Base-by-base conservation (phyloP, 1,140 invertebrate species). In the Arion vulgaris region DNA sequence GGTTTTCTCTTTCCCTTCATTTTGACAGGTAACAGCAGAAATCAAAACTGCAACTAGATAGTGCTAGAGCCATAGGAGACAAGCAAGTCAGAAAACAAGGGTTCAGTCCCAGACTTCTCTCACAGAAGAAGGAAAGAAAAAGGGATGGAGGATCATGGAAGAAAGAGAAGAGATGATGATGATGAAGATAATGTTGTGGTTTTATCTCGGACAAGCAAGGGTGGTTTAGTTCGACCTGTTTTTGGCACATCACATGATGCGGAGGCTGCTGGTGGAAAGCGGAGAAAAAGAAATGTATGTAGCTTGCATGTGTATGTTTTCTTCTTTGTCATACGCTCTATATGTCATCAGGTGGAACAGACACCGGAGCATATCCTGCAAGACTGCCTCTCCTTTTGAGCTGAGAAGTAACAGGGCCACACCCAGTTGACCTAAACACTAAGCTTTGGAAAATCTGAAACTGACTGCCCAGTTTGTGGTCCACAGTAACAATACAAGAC, bases 31-130 rank as follows among this genome's bases (percentile, higher is more conserved):
- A 77, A 95, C 95, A 2, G 87, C 90, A 45, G 93, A 96, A n/a
- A 88, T 92, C 98, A 11, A 96, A 97, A 93, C 81, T 88, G 11
- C 95, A 97, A 92, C 91, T 98, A 62, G 94, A 96, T 83, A 92
- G 92, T 38, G 96, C 96, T 0, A 94, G 95, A 87, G 87, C 92
- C 91, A 69, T 94, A 94, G 85, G 87, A 85, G 49, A 32, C 57
- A 73, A 81, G 75, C 83, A 83, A 73, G 68, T 71, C 71, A 74
- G 49, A n/a, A 38, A 49, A 9, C 49, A 36, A 45, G 41, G 39
- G 13, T 49, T 39, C 81, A 53, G 72, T 69, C 49, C 57, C 36
- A 78, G 80, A 80, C 62, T 80, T 80, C 28, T 74, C 51, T 38
- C 74, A n/a, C 38, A 69, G 68, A 15, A 51, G 51, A 39, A 77